phyloP scores from a whole-genome alignment of 1,140 invertebrate genomes.

The Drosophila auraria region DNA sequence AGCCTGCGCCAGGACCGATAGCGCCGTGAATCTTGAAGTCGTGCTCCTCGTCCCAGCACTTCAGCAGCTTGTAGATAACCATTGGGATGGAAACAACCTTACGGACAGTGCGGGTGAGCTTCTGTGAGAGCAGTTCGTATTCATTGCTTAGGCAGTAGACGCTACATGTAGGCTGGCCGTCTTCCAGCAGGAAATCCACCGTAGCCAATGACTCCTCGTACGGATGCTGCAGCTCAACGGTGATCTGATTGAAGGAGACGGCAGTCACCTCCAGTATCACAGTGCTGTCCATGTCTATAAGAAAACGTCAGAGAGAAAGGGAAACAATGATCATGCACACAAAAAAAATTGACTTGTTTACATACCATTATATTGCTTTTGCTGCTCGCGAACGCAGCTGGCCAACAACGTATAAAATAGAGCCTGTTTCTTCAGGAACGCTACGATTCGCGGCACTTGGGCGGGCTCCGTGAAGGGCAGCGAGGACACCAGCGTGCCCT shows the following conservation, averaged over 20 bases:
- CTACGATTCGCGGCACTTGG: constrained; percentile 95
- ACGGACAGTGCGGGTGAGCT: constrained; percentile 94
- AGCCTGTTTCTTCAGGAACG: constrained; percentile 94
- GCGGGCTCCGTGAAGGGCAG: constrained; percentile 97
- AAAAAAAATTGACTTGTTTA: no score
- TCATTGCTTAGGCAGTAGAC: constrained; percentile 87
- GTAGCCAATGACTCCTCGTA: constrained; percentile 96
- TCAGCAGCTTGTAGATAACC: constrained; percentile 90
- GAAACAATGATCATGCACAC: neutral
- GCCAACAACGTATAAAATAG: constrained; percentile 95
- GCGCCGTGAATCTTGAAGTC: constrained; percentile 85
- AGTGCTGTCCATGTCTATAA: constrained; percentile 90
- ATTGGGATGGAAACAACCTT: constrained; percentile 96
- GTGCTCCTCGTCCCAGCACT: constrained; percentile 88
- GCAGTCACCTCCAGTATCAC: constrained; percentile 97
- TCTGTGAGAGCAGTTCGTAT: constrained; percentile 88
- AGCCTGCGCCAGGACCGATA: constrained; percentile 85
- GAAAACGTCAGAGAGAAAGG: neutral
- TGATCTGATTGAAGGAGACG: constrained; percentile 94
- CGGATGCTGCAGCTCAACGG: constrained; percentile 96
- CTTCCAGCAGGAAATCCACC: constrained; percentile 94
- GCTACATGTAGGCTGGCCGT: constrained; percentile 90
- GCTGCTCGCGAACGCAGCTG: constrained; percentile 93
- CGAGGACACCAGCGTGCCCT: constrained; percentile 91
- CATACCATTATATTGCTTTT: constrained; percentile 88